Base-by-base conservation (phyloP, 35 echinoderm and acorn worm genomes). In the Stichopus chloronotus region DNA sequence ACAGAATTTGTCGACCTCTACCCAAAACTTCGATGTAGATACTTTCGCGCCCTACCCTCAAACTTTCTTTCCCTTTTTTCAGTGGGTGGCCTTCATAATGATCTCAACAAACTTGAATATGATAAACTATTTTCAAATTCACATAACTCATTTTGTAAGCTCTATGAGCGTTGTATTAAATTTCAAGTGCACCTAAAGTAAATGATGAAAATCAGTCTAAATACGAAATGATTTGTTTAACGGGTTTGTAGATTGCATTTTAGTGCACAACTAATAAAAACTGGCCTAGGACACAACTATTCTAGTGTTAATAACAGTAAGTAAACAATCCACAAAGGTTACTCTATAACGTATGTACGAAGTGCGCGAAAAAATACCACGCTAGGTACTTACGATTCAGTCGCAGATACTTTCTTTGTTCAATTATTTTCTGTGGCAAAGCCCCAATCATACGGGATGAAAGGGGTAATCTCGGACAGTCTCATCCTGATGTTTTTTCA, bases 131-230 rank as follows among this genome's bases (percentile, higher is more conserved):
- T 13, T 76, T 76, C 72, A 76, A 76, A 76, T 6, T 76, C 72
- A 76, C 72, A 76, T 16, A 76, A 4, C 72, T 76, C 72, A 76
- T 76, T 76, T 76, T 76, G 72, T 16, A 76, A 24, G 5, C 72
- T 16, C 12, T 76, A 76, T 16, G 5, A 16, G 19, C 5, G 5
- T 13, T 76, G 72, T 76, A 13, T 24, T 6, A 24, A 76, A 76
- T 76, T 76, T 16, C 5, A 76, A 76, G 63, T 68, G 63, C 63
- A 68, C 72, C 14, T 6, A 76, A 76, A 6, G n/a, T 4, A 76
- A 76, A 76, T 76, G 72, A 76, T 76, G 72, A 76, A 76, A 76
- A 76, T 24, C 72, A 76, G 72, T 76, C 72, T 76, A 5, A 76
- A 76, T 5, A 16, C 72, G 25, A 76, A 76, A 76, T 76, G 25